Conservation (phyloP, 2,888 invertebrate genomes). For the Tetranychus piercei region DNA sequence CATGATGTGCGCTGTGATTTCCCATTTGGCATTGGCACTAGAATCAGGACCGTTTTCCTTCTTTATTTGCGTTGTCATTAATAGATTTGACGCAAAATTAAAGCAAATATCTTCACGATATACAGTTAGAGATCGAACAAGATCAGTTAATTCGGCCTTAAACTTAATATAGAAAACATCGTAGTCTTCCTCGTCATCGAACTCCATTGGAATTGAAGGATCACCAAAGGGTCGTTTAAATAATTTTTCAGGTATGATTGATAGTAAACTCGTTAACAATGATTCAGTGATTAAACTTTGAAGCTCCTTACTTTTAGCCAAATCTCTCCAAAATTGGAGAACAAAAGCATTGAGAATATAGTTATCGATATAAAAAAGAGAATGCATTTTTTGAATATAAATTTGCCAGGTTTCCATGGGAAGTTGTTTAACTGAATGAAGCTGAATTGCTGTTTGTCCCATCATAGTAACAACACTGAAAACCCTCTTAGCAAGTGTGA, state of each 20-base stretch:
- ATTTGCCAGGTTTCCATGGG: slow-evolving; percentile 2
- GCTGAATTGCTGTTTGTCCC: not conserved
- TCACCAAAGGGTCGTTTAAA: slow-evolving; percentile 1
- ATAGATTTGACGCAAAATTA: not conserved
- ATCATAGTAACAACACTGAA: slow-evolving; percentile 5
- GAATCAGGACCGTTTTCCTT: not conserved
- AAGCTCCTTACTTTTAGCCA: not conserved
- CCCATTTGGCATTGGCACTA: slow-evolving; percentile 13
- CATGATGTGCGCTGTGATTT: slow-evolving; percentile 15
- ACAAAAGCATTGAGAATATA: slow-evolving; percentile 2
- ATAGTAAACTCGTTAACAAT: not conserved
- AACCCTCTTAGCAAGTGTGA: not conserved
- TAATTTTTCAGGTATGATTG: not conserved
- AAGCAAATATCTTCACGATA: slow-evolving; percentile 9
- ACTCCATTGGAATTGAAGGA: slow-evolving; percentile 12
- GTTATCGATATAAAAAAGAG: not conserved
- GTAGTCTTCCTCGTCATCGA: slow-evolving; percentile 18
- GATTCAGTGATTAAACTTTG: not conserved
- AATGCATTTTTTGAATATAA: slow-evolving; percentile 1
- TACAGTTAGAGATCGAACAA: slow-evolving; percentile 11
- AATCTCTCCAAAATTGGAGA: not conserved
- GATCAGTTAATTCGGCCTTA: slow-evolving; percentile 17
- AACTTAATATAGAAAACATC: slow-evolving; percentile 18
- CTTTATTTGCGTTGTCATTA: not conserved
- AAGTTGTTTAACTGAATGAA: not conserved